Evolutionary conservation across 2,113 vertebrate species (phyloP), one percentile per base, ranked within the genome.

Genomic region (Sceloporus tristichus): DNA sequence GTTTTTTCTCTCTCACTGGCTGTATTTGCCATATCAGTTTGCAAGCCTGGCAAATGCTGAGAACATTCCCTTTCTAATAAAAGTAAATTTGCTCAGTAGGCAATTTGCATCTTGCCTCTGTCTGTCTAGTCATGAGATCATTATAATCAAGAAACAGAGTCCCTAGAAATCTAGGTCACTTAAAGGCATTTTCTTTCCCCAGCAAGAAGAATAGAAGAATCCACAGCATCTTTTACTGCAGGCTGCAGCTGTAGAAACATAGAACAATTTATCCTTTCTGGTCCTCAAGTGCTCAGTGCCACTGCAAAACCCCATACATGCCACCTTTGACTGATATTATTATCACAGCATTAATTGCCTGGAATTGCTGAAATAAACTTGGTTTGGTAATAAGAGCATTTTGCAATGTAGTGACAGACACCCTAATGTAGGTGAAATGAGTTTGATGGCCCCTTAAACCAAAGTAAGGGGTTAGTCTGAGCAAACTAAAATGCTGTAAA

Each of bases 41-140:
- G 68, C 40, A 71, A 65, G 25, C 1, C 93, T 82, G 81, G 84
- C 68, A 76, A 54, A 53, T 2, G 2, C 0, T 0, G 14, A 29
- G 80, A 56, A n/a, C 34, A 6, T 40, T 25, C n/a, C 68, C 53
- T n/a, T 9, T 48, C 19, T 34, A 70, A 27, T 8, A 54, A 40
- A 88, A 87, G 23, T 0, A 1, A 42, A 38, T 53, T 0, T 2
- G 27, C 85, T 25, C 86, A 70, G 80, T 0, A 10, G 53, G 59
- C 42, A 87, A 29, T n/a, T n/a, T 13, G 18, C 0, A 0, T 65
- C 66, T 7, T 0, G 0, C 80, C 9, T 0, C 0, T 73, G 77
- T 0, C 0, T 73, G 77, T 38, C 81, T 53, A 4, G 23, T 9
- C 0, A 1, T 10, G 65, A 91, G 79, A 85, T 2, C 73, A 53